Percentiles rank a stretch among this genome's conserved stretches.
These are phyloP conservation scores for Bombyx mandarina DNA, from an alignment of 1,140 invertebrate species.

Conservation along the genomic window DNA sequence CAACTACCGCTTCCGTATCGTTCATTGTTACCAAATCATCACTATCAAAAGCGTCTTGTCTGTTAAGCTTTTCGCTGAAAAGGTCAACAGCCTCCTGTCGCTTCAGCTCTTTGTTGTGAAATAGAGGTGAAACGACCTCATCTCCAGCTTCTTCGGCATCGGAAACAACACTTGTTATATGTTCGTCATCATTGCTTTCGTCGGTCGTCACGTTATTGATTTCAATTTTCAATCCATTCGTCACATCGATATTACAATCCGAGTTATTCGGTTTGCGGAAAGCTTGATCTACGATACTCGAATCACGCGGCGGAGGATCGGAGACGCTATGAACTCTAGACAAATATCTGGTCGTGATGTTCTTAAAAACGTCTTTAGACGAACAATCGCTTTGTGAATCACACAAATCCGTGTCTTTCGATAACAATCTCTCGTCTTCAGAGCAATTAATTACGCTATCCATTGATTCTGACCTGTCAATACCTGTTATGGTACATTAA, in stretches of 20 bases:
- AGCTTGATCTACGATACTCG: constrained; percentile 47
- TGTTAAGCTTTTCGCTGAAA: constrained; percentile 20
- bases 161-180: constrained; percentile 9
- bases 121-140: constrained; percentile 28
- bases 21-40: constrained; percentile 3
- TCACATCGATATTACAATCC: constrained; percentile 16
- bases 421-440: constrained; percentile 34
- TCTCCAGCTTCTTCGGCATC: constrained; percentile 15
- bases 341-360: constrained; percentile 55
- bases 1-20: constrained; percentile 1
- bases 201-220: constrained; percentile 52
- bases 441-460: constrained; percentile 43
- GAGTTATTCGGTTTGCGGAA: constrained; percentile 37
- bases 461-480: constrained; percentile 47
- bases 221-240: constrained; percentile 28
- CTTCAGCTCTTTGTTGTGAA: constrained; percentile 33
- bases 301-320: constrained; percentile 30
- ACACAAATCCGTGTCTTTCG: constrained; percentile 30
- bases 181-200: constrained; percentile 47
- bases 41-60: constrained; percentile 29
- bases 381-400: constrained; percentile 44
- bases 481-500: constrained; percentile 58
- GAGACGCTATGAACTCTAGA: constrained; percentile 54
- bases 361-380: constrained; percentile 53
- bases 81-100: constrained; percentile 47